Conservation (phyloP, 2,113 vertebrate genomes). For the Nothocercus nigrocapillus region DNA sequence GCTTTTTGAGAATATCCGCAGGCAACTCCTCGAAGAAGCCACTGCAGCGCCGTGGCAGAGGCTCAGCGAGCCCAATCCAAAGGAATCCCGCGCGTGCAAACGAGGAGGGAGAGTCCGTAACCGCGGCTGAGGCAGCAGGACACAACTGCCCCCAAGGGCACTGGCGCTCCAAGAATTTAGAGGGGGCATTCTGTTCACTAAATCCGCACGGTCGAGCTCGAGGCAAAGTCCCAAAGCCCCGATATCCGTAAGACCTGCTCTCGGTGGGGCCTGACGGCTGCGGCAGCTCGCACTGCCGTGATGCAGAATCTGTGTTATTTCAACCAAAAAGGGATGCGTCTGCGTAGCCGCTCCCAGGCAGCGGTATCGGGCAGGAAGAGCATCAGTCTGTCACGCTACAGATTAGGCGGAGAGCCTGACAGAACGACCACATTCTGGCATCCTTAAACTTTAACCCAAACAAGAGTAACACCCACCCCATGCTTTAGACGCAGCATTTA, state of each 20-base stretch:
- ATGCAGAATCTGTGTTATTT: not conserved
- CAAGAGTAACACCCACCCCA: not conserved
- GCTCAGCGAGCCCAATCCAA: not conserved
- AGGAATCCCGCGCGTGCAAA: not conserved
- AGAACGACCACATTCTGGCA: not conserved
- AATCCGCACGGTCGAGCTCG: not conserved
- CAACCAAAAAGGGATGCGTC: not conserved
- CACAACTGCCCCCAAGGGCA: not conserved
- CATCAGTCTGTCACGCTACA: not conserved
- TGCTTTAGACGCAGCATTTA: not conserved
- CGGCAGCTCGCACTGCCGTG: not conserved
- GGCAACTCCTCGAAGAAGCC: not conserved
- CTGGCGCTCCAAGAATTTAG: not conserved
- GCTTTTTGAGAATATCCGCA: not conserved
- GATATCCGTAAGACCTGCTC: not conserved
- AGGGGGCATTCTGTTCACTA: not conserved
- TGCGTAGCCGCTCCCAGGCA: not conserved
- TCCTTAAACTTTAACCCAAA: not conserved
- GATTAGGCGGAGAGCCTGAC: not conserved
- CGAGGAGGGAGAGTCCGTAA: not conserved
- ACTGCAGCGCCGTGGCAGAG: accelerated
- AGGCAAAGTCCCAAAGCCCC: not conserved
- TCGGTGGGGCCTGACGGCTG: not conserved
- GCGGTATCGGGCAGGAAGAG: not conserved
- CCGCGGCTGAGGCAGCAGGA: not conserved